Base-by-base conservation (phyloP, 2,888 invertebrate species). In the Chrysotoxum bicinctum region DNA sequence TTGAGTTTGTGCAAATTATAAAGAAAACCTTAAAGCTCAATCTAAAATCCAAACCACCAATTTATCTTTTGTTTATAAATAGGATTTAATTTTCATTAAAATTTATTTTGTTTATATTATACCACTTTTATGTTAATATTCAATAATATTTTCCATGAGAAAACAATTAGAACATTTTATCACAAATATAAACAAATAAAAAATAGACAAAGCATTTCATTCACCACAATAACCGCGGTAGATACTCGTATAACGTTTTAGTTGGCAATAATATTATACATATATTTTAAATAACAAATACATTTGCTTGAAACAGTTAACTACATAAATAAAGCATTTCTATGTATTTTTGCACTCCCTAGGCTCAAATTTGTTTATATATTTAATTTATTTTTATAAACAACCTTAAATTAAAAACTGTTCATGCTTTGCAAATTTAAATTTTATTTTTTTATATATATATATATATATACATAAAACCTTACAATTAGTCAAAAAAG, bases 391-490 rank as follows among this genome's bases (percentile, higher is more conserved):
- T 72, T 58, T 66, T 66, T 30, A n/a, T n/a, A 10, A 30, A 26
- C 9, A 73, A 43, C 3, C 12, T 12, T n/a, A 30, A 45, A 30
- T 43, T 26, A 16, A 19, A 45, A 64, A 64, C 7, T 45, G 19
- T 58, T 76, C 54, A 81, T 84, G 84, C 85, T 77, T 85, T 81
- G 81, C 81, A 81, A 56, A 85, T 81, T 50, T 68, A 45, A 26
- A 8, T 1, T 60, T 62, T 62, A n/a, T 35, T 52, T 58, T 40
- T 52, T 62, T 26, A 26, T 26, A n/a, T 30, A 16, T 64, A 48
- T 48, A 69, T 26, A 26, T 26, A n/a, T 30, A 16, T 64, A 48
- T 48, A 48, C 10, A 54, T 52, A 62, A 54, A 64, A 54, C 45
- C 37, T 62, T 64, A 64, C 10, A 74, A 73, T 40, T 73, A 48